Base-by-base conservation (phyloP, 2,797 vertebrate genomes). In the Chromis chromis region DNA sequence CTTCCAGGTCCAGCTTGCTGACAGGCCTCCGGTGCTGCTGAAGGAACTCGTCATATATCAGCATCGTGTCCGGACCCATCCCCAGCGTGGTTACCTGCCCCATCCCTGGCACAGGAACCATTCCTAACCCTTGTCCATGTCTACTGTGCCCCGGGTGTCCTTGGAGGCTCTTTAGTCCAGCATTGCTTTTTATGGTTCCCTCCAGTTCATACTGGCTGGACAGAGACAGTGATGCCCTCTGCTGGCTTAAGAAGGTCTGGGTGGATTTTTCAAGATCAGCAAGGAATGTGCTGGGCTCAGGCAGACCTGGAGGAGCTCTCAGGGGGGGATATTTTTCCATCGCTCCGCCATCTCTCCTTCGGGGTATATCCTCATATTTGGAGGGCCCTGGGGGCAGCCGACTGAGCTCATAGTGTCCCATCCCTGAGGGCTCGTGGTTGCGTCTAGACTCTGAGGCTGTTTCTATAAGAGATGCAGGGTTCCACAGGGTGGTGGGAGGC, bases 1-100 rank as follows among this genome's bases (percentile, higher is more conserved):
- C 98, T 84, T 99, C 98, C 85, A 99, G 92, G 92, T 99, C 98
- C 84, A 99, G 93, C 75, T 99, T 99, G 94, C 98, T 99, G 91
- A 99, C 92, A 31, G 98, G 95, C 78, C 90, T 92, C 46, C 98
- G 94, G 82, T 98, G 97, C 90, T 97, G 97, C 88, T 99, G 97
- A 70, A 99, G 94, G 57, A 96, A 93, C 87, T 99, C 98, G 0
- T 99, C 98, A 0, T 95, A 99, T 86, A 99, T 92, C 77, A 98
- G 95, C 85, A 91, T 89, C 0, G 95, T 81, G 58, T 98, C 97
- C 0, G 94, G 93, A 70, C 82, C 74, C 0, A 88, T 89, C 1
- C 81, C 81, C 25, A 90, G 66, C 52, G 88, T 70, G 16, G 94
- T 72, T 25, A 86, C 85, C 60, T 90, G 93, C 49, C 79, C 89